These are phyloP conservation scores for Drosophila acutilabella DNA, from an alignment of 2,888 invertebrate species.

Conservation along the genomic window DNA sequence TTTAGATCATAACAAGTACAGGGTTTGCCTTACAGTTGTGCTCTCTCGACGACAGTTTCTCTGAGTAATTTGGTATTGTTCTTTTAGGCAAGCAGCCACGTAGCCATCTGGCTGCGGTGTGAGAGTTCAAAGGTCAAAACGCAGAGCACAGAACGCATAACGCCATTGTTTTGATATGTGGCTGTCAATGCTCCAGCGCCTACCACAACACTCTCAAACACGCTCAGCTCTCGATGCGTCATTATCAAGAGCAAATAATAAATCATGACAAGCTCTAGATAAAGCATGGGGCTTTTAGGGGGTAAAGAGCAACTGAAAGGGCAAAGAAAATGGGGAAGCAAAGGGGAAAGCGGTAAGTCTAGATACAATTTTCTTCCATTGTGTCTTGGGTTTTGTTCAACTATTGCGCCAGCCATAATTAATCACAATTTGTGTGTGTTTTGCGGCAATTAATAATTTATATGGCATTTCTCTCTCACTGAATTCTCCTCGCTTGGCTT, in stretches of 20 bases:
- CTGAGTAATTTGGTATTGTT: background rate
- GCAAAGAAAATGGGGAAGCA: constrained; percentile 6
- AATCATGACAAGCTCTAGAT: constrained; percentile 64
- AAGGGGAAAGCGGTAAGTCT: background rate
- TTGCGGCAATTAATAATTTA: constrained; percentile 74
- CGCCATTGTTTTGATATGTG: constrained; percentile 74
- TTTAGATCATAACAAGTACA: too few species aligned
- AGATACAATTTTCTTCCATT: constrained; percentile 52
- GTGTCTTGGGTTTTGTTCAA: constrained; percentile 35
- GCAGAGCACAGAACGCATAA: constrained; percentile 41
- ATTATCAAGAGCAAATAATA: constrained; percentile 79
- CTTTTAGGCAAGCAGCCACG: background rate
- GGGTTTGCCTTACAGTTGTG: too few species aligned
- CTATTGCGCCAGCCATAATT: constrained; percentile 67
- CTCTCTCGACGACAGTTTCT: too few species aligned
- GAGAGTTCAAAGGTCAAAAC: constrained; percentile 66
- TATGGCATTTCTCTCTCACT: constrained; percentile 42
- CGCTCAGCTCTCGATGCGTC: constrained; percentile 53
- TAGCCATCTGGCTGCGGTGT: constrained; percentile 30
- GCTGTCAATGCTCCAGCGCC: constrained; percentile 66
- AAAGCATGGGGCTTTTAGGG: background rate
- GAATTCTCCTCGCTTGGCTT: constrained; percentile 1
- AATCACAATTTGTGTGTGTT: constrained; percentile 75
- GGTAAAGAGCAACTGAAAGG: background rate
- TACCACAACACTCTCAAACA: constrained; percentile 19